Evolutionary conservation across 2,888 invertebrate species (phyloP).

Genomic region (Dusona sp.): DNA sequence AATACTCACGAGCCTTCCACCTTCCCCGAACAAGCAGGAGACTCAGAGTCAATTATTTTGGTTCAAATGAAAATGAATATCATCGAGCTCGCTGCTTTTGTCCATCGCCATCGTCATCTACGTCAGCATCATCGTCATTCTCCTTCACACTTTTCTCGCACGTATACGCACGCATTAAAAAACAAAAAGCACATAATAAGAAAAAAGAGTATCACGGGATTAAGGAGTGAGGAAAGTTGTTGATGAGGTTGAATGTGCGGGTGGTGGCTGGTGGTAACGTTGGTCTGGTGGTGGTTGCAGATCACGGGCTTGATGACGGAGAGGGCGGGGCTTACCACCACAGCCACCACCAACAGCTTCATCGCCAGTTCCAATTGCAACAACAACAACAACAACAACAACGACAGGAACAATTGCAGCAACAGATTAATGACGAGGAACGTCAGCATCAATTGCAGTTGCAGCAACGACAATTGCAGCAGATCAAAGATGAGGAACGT

Average conservation of each 20-base stretch:
- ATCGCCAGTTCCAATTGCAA: constrained; percentile 78
- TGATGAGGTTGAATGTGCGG: constrained; percentile 74
- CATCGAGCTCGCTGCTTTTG: constrained; percentile 19
- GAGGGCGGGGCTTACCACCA: constrained; percentile 83
- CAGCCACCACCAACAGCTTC: constrained; percentile 83
- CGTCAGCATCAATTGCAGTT: constrained; percentile 59
- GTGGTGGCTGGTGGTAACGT: constrained; percentile 84
- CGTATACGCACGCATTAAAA: constrained; percentile 26
- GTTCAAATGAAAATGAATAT: neutral
- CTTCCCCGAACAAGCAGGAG: neutral
- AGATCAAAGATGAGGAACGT: constrained; percentile 71
- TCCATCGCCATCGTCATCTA: constrained; percentile 21
- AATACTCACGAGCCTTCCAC: neutral
- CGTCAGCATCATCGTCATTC: constrained; percentile 27
- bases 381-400: constrained; percentile 72
- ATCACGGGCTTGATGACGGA: constrained; percentile 83
- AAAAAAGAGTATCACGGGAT: constrained; percentile 14
- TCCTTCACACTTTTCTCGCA: neutral
- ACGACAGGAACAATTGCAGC: constrained; percentile 62
- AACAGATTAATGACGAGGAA: constrained; percentile 69
- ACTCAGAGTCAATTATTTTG: constrained; percentile 4
- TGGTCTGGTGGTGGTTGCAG: constrained; percentile 85
- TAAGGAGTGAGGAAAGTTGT: constrained; percentile 44
- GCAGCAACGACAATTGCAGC: constrained; percentile 70
- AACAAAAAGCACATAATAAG: constrained; percentile 34